A percentile compares a stretch with the other conserved stretches of the same genome.
Evolutionary conservation across 92 coral and sea anemone species (phyloP).

Genomic region (Parazoanthus atlanticus): DNA sequence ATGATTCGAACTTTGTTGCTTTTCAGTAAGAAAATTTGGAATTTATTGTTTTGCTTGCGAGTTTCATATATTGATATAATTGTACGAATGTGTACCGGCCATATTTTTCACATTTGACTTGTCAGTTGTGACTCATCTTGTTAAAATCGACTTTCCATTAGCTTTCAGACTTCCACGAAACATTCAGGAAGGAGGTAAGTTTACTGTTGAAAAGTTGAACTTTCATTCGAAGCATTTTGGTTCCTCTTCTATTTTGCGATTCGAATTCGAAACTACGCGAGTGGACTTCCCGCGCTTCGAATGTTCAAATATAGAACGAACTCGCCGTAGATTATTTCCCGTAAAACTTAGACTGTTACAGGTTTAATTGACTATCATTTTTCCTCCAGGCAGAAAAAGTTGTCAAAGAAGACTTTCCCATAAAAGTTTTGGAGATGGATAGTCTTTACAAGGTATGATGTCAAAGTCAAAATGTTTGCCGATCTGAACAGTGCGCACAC

Average conservation of each 20-base stretch:
- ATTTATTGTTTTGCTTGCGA: background rate
- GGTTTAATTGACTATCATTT: background rate
- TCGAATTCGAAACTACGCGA: background rate
- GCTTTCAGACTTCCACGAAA: conserved; percentile 78
- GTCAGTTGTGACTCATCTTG: background rate
- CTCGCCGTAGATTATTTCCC: background rate
- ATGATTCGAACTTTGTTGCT: background rate
- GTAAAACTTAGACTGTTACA: background rate
- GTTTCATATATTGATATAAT: background rate
- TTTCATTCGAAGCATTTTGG: conserved; percentile 1
- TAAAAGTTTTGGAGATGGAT: conserved; percentile 84
- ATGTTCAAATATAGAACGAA: no score
- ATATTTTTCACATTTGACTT: background rate
- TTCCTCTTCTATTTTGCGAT: background rate
- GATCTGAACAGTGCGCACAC: background rate
- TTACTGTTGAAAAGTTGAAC: background rate
- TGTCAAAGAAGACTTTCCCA: conserved; percentile 89
- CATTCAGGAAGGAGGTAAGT: conserved; percentile 85
- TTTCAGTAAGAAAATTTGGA: background rate
- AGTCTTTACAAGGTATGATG: conserved; percentile 78
- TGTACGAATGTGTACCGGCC: background rate
- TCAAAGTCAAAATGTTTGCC: background rate
- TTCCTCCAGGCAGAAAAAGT: conserved; percentile 82
- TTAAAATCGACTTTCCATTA: conserved; percentile 39
- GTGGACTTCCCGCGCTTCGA: conserved; percentile 7